Base-by-base conservation (phyloP, 2,113 vertebrate genomes). In the Piprites chloris region DNA sequence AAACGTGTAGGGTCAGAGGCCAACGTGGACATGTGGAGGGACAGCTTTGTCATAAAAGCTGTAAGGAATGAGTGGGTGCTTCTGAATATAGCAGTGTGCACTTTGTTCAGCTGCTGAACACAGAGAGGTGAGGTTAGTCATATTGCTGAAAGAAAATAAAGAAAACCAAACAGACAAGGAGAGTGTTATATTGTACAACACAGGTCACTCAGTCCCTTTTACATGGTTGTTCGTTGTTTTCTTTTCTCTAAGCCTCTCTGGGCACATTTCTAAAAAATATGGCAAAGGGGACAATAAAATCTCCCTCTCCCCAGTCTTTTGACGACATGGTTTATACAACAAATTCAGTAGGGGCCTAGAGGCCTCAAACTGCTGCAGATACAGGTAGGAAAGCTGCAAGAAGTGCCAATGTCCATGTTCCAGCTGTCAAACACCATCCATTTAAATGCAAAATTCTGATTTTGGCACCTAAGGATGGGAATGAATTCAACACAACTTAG, bases 1-100 rank as follows among this genome's bases (percentile, higher is more conserved):
- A 98, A 98, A 98, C 11, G 87, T 96, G 91, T 95, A 77, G 73
- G 97, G 97, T 97, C 97, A 98, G 91, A 97, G 98, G 98, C 97
- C 98, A 97, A 72, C 37, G 19, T 5, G 92, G 98, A 98, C 98
- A 98, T 98, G 97, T 94, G 97, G 97, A 97, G 94, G 97, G 97
- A 97, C 97, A 97, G 96, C 69, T 97, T 97, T 98, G 93, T 93
- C 95, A 94, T 96, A 96, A 98, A 97, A 96, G 92, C 96, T 96
- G 72, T 94, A 90, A 97, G 94, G 90, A 97, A 96, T 88, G 86
- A 97, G 92, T 92, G 85, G 77, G 77, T 37, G 5, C 95, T 90
- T 96, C 94, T 95, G 94, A 97, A 91, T 96, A 95, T 67, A 96
- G 32, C 81, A 83, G 86, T 50, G 53, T 87, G 71, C 27, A 35